These are phyloP conservation scores for Ganaspis brasiliensis DNA, from an alignment of 2,888 invertebrate species.

Conservation along the genomic window DNA sequence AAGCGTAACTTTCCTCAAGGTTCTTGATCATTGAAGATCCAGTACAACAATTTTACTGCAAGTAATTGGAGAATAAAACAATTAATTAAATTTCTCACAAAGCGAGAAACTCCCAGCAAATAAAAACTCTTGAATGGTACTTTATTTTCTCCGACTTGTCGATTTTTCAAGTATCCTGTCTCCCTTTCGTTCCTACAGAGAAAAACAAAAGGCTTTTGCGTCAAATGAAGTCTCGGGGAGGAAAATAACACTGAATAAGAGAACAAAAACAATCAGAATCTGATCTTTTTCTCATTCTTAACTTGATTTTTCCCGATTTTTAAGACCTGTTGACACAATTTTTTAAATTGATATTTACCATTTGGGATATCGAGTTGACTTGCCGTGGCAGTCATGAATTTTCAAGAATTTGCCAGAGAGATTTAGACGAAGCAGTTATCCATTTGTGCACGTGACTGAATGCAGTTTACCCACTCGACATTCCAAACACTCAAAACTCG, in stretches of 20 bases:
- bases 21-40: no score
- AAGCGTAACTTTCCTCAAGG: no score
- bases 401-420: constrained; percentile 37
- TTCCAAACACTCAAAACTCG: constrained; percentile 74
- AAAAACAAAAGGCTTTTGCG: constrained; percentile 71
- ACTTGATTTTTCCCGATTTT: no score
- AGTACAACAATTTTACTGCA: not conserved
- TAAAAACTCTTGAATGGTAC: not conserved
- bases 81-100: not conserved
- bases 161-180: constrained; percentile 30
- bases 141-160: constrained; percentile 13
- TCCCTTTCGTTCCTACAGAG: constrained; percentile 68
- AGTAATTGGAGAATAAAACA: not conserved
- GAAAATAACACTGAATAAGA: not conserved
- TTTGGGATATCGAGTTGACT: not conserved
- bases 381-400: constrained; percentile 6
- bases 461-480: constrained; percentile 71
- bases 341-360: not conserved
- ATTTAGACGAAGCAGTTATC: constrained; percentile 58
- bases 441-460: constrained; percentile 69
- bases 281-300: no score
- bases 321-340: not conserved
- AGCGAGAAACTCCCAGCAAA: not conserved
- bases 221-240: constrained; percentile 67
- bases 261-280: constrained; percentile 13